A percentile compares a stretch with the other conserved stretches of the same genome.
phyloP scores from a whole-genome alignment of 1,140 invertebrate genomes.

The Drosophila ficusphila region DNA sequence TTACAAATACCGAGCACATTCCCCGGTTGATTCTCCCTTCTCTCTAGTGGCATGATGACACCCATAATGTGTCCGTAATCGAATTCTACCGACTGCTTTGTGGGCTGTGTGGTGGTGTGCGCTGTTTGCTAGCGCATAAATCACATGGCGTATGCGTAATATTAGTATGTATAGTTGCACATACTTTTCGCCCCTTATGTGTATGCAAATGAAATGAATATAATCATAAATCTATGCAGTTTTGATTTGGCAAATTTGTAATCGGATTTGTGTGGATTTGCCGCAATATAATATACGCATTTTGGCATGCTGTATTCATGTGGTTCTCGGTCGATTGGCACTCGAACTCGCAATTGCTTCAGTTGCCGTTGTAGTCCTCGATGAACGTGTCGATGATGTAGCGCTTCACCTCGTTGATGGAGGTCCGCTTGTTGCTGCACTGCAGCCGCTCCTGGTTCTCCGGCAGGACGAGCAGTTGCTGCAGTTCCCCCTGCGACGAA shows the following conservation, averaged over 20 bases:
- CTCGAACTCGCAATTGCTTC: constrained; percentile 46
- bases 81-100: constrained; percentile 36
- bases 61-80: constrained; percentile 34
- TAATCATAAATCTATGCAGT: constrained; percentile 50
- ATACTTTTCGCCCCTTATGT: constrained; percentile 31
- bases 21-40: neutral
- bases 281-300: constrained; percentile 24
- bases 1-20: constrained; percentile 60
- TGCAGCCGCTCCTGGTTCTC: constrained; percentile 79
- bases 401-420: constrained; percentile 83
- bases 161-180: constrained; percentile 23
- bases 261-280: constrained; percentile 27
- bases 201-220: constrained; percentile 45
- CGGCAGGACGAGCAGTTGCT: constrained; percentile 76
- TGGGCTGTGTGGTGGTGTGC: constrained; percentile 27
- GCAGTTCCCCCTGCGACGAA: constrained; percentile 69
- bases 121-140: constrained; percentile 63
- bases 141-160: constrained; percentile 60
- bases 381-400: constrained; percentile 84
- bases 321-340: constrained; percentile 55
- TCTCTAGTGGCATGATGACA: constrained; percentile 5
- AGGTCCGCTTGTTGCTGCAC: constrained; percentile 78
- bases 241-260: constrained; percentile 44
- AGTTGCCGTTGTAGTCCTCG: constrained; percentile 77
- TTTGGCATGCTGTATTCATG: constrained; percentile 37